Percentiles rank a stretch among this genome's conserved stretches.
Evolutionary conservation across 2,113 vertebrate species (phyloP).

Genomic region (Regulus satrapa): DNA sequence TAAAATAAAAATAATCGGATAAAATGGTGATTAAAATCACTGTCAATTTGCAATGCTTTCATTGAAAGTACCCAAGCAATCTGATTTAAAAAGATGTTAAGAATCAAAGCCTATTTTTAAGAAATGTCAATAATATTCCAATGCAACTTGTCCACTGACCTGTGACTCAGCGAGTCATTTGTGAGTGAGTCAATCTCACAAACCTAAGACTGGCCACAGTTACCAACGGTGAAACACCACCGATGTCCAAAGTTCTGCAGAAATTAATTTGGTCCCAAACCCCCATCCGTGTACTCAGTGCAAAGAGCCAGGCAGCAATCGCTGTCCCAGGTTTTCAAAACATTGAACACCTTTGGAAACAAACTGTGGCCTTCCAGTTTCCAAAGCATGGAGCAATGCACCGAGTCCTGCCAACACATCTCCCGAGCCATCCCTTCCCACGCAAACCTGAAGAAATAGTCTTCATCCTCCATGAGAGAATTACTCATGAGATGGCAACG

Average conservation of each 20-base stretch:
- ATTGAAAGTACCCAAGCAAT: conserved; percentile 61
- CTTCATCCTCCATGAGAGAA: neutral
- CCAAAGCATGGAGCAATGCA: neutral
- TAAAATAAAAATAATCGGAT: neutral
- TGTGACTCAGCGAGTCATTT: neutral
- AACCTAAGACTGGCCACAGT: conserved; percentile 4
- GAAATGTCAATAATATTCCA: conserved; percentile 9
- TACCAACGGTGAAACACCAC: neutral
- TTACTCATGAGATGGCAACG: neutral
- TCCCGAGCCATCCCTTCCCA: neutral
- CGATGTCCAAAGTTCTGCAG: neutral
- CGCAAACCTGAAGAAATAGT: neutral
- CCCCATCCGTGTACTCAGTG: neutral
- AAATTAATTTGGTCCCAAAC: neutral
- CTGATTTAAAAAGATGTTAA: conserved; percentile 7
- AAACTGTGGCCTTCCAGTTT: neutral
- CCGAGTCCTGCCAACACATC: rapidly evolving
- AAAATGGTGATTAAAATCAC: conserved; percentile 58
- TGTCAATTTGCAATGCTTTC: conserved; percentile 58
- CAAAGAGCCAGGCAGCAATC: neutral
- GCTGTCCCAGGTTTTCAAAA: neutral
- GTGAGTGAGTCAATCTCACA: neutral
- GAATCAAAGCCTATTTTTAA: conserved; percentile 26
- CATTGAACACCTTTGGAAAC: neutral
- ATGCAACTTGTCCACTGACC: conserved; percentile 7